These are phyloP conservation scores for Synanceia verrucosa DNA, from an alignment of 2,797 vertebrate species.

Conservation along the genomic window DNA sequence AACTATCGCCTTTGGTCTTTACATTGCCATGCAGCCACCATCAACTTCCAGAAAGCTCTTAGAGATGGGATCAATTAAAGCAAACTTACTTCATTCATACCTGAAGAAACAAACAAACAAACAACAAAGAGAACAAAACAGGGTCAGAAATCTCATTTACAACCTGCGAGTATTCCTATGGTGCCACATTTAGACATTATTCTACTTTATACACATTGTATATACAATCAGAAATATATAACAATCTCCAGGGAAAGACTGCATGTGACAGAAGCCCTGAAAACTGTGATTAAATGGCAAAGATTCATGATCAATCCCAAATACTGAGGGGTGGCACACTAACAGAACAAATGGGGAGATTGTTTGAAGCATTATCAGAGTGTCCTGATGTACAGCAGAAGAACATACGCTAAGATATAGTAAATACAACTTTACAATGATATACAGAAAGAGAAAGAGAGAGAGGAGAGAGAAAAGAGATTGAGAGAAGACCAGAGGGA, in stretches of 20 bases:
- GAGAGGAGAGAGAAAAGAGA: slow-evolving; percentile 32
- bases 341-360: slow-evolving; percentile 51
- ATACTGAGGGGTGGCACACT: slow-evolving; percentile 45
- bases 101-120: slow-evolving; percentile 71
- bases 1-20: slow-evolving; percentile 68
- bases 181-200: slow-evolving; percentile 46
- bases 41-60: slow-evolving; percentile 57
- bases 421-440: slow-evolving; percentile 44
- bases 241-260: slow-evolving; percentile 29
- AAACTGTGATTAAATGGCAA: slow-evolving; percentile 34
- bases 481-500: slow-evolving; percentile 1
- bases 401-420: slow-evolving; percentile 31
- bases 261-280: slow-evolving; percentile 19
- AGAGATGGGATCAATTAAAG: slow-evolving; percentile 65
- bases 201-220: slow-evolving; percentile 77
- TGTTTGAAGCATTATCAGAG: slow-evolving; percentile 26
- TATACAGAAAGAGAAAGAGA: slow-evolving; percentile 18
- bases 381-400: slow-evolving; percentile 34
- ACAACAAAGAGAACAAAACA: slow-evolving; percentile 74
- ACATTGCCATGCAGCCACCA: slow-evolving; percentile 76
- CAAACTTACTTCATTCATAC: slow-evolving; percentile 87
- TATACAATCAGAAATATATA: slow-evolving; percentile 62
- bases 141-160: slow-evolving; percentile 63
- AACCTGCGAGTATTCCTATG: slow-evolving; percentile 30
- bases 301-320: slow-evolving; percentile 34